These are phyloP conservation scores for Erethizon dorsatum DNA, from an alignment of 2,797 vertebrate species.

Conservation along the genomic window DNA sequence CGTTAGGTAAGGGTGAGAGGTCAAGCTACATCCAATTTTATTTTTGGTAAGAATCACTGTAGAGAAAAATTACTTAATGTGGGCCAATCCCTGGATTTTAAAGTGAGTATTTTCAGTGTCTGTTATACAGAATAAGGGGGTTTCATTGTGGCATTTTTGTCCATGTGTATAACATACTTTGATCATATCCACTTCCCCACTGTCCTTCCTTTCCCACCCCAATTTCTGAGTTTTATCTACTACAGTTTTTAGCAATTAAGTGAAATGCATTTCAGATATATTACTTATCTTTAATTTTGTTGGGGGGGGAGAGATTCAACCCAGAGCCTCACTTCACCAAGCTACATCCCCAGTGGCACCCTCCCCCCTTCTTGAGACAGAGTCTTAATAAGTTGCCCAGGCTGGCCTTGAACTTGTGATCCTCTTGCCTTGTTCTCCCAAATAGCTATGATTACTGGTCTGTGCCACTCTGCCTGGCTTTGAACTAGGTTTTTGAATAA, in stretches of 20 bases:
- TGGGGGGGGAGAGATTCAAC: background rate
- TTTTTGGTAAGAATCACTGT: background rate
- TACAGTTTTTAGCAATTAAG: background rate
- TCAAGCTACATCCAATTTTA: conserved; percentile 48
- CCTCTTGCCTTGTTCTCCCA: background rate
- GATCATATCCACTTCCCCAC: background rate
- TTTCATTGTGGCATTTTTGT: background rate
- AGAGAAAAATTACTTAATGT: conserved; percentile 14
- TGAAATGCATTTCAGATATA: background rate
- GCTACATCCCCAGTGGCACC: background rate
- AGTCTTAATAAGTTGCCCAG: background rate
- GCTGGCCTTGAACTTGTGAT: background rate
- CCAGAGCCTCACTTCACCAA: background rate
- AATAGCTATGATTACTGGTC: background rate
- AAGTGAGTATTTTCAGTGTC: background rate
- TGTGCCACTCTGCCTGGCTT: background rate
- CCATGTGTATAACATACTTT: background rate
- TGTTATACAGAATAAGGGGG: background rate
- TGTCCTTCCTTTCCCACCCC: background rate
- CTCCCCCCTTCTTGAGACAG: background rate
- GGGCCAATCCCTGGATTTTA: conserved; percentile 11
- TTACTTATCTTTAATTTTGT: conserved; percentile 5
- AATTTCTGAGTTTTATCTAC: background rate
- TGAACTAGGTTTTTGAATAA: conserved; percentile 51
- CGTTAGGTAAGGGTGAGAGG: conserved; percentile 37